These are phyloP conservation scores for Mergus octosetaceus DNA, from an alignment of 2,797 vertebrate species.

Conservation along the genomic window DNA sequence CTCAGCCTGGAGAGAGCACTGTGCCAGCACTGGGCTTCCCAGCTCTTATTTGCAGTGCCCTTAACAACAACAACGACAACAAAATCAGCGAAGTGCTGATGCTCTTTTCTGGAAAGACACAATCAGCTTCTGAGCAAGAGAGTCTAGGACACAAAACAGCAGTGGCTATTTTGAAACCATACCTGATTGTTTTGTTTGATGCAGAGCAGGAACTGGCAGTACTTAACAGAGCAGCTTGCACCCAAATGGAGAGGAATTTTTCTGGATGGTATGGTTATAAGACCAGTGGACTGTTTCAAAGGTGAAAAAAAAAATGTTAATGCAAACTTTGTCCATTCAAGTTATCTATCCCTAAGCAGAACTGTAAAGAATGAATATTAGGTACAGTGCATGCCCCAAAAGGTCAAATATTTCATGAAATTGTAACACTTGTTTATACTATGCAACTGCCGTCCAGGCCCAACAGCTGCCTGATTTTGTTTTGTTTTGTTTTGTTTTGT, in stretches of 20 bases:
- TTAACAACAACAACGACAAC: too few relatives aligned
- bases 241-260: not conserved
- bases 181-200: not conserved
- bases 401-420: not conserved
- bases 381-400: not conserved
- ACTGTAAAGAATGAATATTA: not conserved
- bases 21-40: not conserved
- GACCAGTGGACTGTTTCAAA: not conserved
- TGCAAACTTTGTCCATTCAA: not conserved
- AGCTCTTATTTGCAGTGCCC: not conserved
- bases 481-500: not conserved
- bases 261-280: not conserved
- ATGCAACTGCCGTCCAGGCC: not conserved
- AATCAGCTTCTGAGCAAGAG: not conserved
- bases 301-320: not conserved
- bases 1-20: not conserved
- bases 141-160: not conserved
- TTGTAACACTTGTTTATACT: not conserved
- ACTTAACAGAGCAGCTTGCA: not conserved
- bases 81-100: not conserved
- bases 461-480: not conserved
- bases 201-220: not conserved
- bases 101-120: not conserved
- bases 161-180: not conserved
- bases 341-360: not conserved